Base-by-base conservation (phyloP, 2,888 invertebrate species). In the Hypsopygia costalis region DNA sequence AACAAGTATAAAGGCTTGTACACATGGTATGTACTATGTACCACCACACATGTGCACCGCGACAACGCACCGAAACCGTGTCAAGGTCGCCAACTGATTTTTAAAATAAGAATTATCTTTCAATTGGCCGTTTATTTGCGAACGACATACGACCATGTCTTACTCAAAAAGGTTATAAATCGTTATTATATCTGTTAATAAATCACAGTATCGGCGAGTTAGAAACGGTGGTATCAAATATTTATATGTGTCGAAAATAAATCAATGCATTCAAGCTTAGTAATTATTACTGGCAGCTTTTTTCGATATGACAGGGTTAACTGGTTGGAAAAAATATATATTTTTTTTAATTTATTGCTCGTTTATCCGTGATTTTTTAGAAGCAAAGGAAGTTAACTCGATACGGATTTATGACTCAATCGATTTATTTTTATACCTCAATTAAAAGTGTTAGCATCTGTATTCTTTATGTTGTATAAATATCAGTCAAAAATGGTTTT, bases 41-140 rank as follows among this genome's bases (percentile, higher is more conserved):
- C 55, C 57, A 27, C 30, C 47, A 54, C 58, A 43, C 43, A 51
- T 56, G 51, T 52, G 41, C 47, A 45, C 55, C 54, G 66, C 55
- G 72, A 74, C 78, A 74, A 76, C 70, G 73, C 55, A 70, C 76
- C 61, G 57, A 64, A 82, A 66, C 63, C 55, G 58, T 80, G 83
- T 81, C 83, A 85, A 67, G 85, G 85, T 55, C 69, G 57, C 35
- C 83, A 63, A 83, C 81, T 79, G 79, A 75, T 82, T 82, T 81
- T 82, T 81, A 69, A 73, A 70, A 57, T 52, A 61, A 67, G 58
- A 67, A 59, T 58, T 53, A 63, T 58, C 58, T 59, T 64, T 58
- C 51, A 55, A 62, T 61, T 61, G 60, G 48, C 51, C 46, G 33
- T 28, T 33, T 38, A 39, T 33, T 33, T 33, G 39, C 39, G 10